Conservation (phyloP, 2,113 vertebrate genomes). For the Plestiodon gilberti region DNA sequence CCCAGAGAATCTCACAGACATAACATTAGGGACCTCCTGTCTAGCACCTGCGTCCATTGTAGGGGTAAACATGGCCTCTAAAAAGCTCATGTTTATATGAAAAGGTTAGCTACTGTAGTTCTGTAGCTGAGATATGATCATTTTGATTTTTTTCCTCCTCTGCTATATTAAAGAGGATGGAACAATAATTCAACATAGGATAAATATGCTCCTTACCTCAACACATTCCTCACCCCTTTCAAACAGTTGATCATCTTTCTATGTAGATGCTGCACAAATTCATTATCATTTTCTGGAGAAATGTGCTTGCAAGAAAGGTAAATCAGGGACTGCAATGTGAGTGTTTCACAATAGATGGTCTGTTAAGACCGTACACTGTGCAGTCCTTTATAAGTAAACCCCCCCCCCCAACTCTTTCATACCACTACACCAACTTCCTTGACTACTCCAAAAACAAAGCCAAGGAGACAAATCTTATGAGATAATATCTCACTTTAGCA, state of each 20-base stretch:
- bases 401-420: not conserved
- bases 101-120: not conserved
- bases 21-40: no score
- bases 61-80: not conserved
- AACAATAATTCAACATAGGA: not conserved
- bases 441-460: not conserved
- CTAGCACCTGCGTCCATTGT: no score
- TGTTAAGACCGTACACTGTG: not conserved
- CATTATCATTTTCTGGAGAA: not conserved
- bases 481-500: not conserved
- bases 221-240: not conserved
- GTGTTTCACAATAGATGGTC: slow-evolving; percentile 3
- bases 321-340: not conserved
- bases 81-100: not conserved
- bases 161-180: not conserved
- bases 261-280: not conserved
- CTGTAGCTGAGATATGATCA: not conserved
- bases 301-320: not conserved
- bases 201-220: not conserved
- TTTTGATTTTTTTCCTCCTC: not conserved
- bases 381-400: not conserved
- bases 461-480: not conserved
- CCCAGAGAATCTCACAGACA: no score
- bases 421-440: not conserved
- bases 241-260: not conserved